A percentile compares a stretch with the other conserved stretches of the same genome.
These are phyloP conservation scores for Chaetura pelagica DNA, from an alignment of 2,113 vertebrate species.

Conservation along the genomic window DNA sequence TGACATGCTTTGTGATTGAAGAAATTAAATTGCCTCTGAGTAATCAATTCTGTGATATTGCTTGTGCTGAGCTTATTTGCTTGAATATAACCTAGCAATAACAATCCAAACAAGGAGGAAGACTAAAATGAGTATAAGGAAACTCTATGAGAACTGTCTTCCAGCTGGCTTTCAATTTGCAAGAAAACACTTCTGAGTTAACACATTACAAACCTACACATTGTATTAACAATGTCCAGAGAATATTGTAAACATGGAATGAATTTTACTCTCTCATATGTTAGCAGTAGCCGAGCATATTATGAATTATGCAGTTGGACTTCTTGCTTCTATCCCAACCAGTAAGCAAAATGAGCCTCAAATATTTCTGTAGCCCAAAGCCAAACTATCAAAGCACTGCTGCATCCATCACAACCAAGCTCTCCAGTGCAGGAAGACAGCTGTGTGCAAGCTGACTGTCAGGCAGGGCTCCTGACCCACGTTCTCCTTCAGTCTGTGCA, in stretches of 20 bases:
- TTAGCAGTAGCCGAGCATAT: background rate
- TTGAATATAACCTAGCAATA: background rate
- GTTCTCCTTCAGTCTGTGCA: background rate
- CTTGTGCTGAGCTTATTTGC: background rate
- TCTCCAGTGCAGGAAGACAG: background rate
- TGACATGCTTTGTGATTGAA: background rate
- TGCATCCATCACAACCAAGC: accelerated
- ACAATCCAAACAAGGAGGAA: background rate
- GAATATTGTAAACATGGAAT: background rate
- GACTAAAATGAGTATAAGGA: background rate
- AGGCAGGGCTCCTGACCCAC: background rate
- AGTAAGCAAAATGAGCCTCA: background rate
- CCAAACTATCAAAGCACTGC: background rate
- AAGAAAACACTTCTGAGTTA: background rate
- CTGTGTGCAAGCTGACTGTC: accelerated
- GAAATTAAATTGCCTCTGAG: background rate
- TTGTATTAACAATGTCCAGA: background rate
- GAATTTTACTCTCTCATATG: background rate
- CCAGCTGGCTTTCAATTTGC: slow-evolving; percentile 4
- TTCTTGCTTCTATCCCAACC: background rate
- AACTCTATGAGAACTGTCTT: background rate
- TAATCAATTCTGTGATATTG: background rate
- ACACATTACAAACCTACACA: background rate
- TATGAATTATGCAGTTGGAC: background rate
- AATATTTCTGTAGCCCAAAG: background rate